A percentile compares a stretch with the other conserved stretches of the same genome.
phyloP scores from a whole-genome alignment of 2,888 invertebrate genomes.

The Polydrusus tereticollis region DNA sequence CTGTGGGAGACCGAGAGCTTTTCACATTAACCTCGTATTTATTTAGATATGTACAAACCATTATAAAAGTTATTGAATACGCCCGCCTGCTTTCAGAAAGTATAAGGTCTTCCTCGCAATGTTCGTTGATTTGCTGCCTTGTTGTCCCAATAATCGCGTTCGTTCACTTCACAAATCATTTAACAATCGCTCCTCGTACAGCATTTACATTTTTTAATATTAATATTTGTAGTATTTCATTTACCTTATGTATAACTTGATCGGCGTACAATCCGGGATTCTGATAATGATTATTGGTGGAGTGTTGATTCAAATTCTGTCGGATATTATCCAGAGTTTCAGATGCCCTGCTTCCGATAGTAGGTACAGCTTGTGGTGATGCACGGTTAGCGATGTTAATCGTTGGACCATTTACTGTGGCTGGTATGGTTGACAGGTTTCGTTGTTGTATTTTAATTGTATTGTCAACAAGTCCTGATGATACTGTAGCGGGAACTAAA shows the following conservation, averaged over 20 bases:
- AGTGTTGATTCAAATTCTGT: slow-evolving; percentile 59
- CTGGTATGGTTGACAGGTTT: neutral
- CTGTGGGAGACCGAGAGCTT: too few relatives aligned
- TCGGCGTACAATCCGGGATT: slow-evolving; percentile 77
- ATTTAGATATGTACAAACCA: too few relatives aligned
- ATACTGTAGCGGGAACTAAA: neutral
- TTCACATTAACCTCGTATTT: too few relatives aligned
- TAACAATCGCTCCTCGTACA: too few relatives aligned
- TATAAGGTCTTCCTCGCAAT: too few relatives aligned
- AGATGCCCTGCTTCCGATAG: neutral
- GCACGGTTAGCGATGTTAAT: neutral
- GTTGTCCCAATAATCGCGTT: too few relatives aligned
- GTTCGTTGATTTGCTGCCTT: too few relatives aligned
- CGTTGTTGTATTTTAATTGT: neutral
- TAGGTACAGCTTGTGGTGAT: neutral
- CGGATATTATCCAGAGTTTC: slow-evolving; percentile 60
- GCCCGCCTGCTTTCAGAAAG: too few relatives aligned
- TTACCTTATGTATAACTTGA: slow-evolving; percentile 75
- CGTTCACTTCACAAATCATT: too few relatives aligned
- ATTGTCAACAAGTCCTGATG: too few relatives aligned
- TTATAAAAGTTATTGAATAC: too few relatives aligned
- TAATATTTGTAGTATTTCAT: neutral
- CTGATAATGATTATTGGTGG: slow-evolving; percentile 67
- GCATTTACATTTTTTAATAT: neutral
- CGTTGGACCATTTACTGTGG: neutral